phyloP scores from a whole-genome alignment of 2,888 invertebrate genomes.

The Drosophila melanosoma region DNA sequence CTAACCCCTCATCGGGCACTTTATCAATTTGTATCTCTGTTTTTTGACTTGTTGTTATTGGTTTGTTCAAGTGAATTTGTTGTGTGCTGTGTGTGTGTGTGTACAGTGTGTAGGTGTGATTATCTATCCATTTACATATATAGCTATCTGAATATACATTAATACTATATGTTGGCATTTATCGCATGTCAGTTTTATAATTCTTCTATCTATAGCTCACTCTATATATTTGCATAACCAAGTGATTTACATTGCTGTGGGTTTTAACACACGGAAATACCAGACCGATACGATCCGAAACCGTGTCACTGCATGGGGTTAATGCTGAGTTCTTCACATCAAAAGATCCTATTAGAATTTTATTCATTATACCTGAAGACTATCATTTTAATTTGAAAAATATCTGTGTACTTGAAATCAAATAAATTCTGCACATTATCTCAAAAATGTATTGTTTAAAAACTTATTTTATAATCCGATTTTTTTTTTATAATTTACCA shows the following conservation, averaged over 20 bases:
- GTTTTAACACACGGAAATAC: constrained; percentile 55
- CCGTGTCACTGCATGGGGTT: constrained; percentile 54
- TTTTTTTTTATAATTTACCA: neutral
- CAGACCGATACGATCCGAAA: constrained; percentile 25
- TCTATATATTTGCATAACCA: constrained; percentile 71
- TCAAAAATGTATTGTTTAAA: neutral
- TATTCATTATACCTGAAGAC: neutral
- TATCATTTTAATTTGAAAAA: neutral
- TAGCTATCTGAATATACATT: neutral
- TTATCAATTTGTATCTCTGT: constrained; percentile 5
- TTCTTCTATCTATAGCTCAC: constrained; percentile 19
- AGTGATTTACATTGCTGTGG: constrained; percentile 67
- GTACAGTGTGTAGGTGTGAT: constrained; percentile 64
- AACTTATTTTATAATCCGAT: neutral
- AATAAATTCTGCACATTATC: neutral
- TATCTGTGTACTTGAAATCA: neutral
- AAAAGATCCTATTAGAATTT: neutral
- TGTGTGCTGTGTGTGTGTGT: constrained; percentile 54
- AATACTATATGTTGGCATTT: constrained; percentile 24
- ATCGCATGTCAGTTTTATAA: constrained; percentile 25
- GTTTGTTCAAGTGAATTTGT: constrained; percentile 75
- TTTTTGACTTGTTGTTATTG: constrained; percentile 44
- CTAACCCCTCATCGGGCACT: constrained; percentile 4
- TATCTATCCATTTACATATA: constrained; percentile 34
- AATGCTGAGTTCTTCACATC: neutral